Percentiles rank a stretch among this genome's conserved stretches.
phyloP scores from a whole-genome alignment of 1,140 invertebrate genomes.

The Brachionus manjavacas region DNA sequence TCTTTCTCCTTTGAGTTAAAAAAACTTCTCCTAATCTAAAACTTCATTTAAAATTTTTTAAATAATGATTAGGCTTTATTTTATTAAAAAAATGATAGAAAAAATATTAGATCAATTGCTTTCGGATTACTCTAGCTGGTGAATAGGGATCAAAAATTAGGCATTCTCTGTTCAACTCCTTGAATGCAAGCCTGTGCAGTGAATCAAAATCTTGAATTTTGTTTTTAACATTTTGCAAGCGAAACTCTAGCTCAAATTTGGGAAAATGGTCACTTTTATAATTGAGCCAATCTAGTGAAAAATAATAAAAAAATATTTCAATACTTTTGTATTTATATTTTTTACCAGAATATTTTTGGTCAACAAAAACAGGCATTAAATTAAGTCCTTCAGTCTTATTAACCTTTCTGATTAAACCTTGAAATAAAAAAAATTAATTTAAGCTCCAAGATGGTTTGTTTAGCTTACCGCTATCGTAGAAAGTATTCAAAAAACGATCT shows the following conservation, averaged over 20 bases:
- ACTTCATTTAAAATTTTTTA: too few species aligned
- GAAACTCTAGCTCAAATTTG: background rate
- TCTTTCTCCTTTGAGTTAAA: too few species aligned
- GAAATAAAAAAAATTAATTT: background rate
- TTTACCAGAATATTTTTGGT: background rate
- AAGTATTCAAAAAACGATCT: background rate
- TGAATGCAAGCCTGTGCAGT: background rate
- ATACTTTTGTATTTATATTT: background rate
- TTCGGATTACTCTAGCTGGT: background rate
- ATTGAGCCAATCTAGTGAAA: background rate
- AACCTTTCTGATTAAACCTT: conserved; percentile 16
- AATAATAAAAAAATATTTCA: background rate
- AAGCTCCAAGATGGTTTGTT: too few species aligned
- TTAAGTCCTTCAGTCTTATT: background rate
- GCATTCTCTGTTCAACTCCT: background rate
- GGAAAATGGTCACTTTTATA: background rate
- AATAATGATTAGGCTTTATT: too few species aligned
- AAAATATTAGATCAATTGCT: background rate
- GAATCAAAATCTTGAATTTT: background rate
- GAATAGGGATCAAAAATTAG: background rate
- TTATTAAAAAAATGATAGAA: too few species aligned
- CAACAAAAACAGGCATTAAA: background rate
- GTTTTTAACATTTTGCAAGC: background rate
- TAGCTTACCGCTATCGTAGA: background rate
- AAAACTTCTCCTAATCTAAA: too few species aligned